Conservation (phyloP, 2,888 invertebrate species). For the Dascillus cervinus region DNA sequence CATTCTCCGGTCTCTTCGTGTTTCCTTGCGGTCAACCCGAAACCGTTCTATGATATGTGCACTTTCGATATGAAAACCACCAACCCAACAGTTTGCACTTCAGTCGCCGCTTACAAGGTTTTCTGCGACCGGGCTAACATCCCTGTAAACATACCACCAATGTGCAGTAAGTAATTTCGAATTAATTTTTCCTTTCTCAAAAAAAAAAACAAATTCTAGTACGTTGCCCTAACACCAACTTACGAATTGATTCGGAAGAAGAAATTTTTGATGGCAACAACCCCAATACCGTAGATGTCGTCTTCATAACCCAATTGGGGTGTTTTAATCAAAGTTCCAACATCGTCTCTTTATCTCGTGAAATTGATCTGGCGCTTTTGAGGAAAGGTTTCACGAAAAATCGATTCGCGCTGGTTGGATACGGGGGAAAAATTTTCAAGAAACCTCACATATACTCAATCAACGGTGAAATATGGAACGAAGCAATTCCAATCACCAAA, state of each 20-base stretch:
- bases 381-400: constrained; percentile 58
- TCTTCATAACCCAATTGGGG: constrained; percentile 76
- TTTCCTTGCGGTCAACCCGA: constrained; percentile 53
- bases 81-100: constrained; percentile 53
- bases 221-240: no score
- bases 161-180: constrained; percentile 58
- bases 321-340: constrained; percentile 62
- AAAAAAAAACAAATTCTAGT: no score
- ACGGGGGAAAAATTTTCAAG: constrained; percentile 13
- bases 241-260: constrained; percentile 42
- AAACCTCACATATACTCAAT: constrained; percentile 19
- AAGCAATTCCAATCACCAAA: no score
- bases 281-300: constrained; percentile 66
- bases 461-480: constrained; percentile 17
- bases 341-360: constrained; percentile 55
- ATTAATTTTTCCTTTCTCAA: background rate
- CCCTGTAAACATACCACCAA: constrained; percentile 63
- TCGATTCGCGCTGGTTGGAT: constrained; percentile 42
- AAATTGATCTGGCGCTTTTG: constrained; percentile 54
- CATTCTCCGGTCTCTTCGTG: constrained; percentile 59
- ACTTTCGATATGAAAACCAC: constrained; percentile 38
- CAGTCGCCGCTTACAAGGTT: constrained; percentile 68
- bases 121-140: constrained; percentile 62
- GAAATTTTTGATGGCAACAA: constrained; percentile 59
- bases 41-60: constrained; percentile 54